Evolutionary conservation across 2,888 invertebrate species (phyloP).

Genomic region (Epistrophella euchroma): DNA sequence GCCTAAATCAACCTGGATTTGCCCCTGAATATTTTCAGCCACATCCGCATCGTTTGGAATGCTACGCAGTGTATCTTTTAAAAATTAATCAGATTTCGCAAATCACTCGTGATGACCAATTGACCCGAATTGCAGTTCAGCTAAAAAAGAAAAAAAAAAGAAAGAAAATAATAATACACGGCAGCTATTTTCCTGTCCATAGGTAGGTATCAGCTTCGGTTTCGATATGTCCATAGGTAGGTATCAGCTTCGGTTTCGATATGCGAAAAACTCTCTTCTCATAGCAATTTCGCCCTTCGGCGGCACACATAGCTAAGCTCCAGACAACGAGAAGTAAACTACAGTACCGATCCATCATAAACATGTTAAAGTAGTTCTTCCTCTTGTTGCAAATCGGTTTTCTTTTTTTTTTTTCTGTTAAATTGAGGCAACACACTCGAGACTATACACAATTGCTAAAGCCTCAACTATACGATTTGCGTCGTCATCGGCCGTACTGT

Average conservation of each 20-base stretch:
- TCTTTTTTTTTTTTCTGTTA: background rate
- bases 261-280: slow-evolving; percentile 44
- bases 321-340: slow-evolving; percentile 23
- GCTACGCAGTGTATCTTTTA: slow-evolving; percentile 51
- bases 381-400: background rate
- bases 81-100: slow-evolving; percentile 70
- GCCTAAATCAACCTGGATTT: background rate
- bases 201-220: slow-evolving; percentile 9
- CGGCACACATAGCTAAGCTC: slow-evolving; percentile 8
- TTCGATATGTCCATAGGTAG: slow-evolving; percentile 48
- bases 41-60: slow-evolving; percentile 42
- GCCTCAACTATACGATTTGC: slow-evolving; percentile 22
- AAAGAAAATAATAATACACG: slow-evolving; percentile 11
- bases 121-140: slow-evolving; percentile 68
- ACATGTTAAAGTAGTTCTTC: slow-evolving; percentile 61
- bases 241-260: slow-evolving; percentile 20
- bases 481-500: background rate
- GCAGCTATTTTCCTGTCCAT: slow-evolving; percentile 5
- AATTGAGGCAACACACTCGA: slow-evolving; percentile 27
- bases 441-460: slow-evolving; percentile 5
- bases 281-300: slow-evolving; percentile 60
- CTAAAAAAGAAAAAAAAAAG: background rate
- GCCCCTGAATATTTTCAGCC: background rate
- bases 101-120: slow-evolving; percentile 74
- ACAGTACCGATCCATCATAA: slow-evolving; percentile 67